Conservation (phyloP, 2,113 vertebrate genomes). For the Podarcis cretensis region DNA sequence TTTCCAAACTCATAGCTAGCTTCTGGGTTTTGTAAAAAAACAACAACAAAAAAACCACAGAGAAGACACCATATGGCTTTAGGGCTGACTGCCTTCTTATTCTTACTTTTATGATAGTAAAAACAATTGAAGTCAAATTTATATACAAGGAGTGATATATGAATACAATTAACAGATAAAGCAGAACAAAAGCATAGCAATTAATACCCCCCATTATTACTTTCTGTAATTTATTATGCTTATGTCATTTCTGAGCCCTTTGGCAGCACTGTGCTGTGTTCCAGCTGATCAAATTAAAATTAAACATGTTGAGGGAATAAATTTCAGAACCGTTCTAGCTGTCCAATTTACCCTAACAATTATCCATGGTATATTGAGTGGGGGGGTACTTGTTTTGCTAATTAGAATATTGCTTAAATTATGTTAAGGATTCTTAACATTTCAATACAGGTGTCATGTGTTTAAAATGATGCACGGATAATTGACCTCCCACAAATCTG, state of each 20-base stretch:
- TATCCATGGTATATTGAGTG: accelerated
- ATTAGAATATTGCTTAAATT: constrained; percentile 4
- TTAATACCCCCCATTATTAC: constrained; percentile 8
- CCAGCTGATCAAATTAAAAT: constrained; percentile 23
- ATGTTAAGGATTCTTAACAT: not conserved
- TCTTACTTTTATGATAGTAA: not conserved
- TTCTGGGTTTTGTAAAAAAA: not conserved
- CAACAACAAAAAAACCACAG: not conserved
- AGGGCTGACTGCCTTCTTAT: constrained; percentile 1
- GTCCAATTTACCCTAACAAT: constrained; percentile 18
- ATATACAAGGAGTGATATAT: not conserved
- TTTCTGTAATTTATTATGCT: constrained; percentile 10
- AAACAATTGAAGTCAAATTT: constrained; percentile 18
- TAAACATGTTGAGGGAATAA: not conserved
- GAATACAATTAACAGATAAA: not conserved
- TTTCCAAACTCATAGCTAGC: not conserved
- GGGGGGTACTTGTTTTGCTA: not conserved
- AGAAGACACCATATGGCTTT: not conserved
- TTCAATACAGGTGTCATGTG: not conserved
- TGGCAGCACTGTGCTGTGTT: not conserved
- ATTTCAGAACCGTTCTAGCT: not conserved
- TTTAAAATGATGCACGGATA: not conserved
- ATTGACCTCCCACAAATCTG: not conserved
- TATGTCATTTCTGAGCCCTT: not conserved
- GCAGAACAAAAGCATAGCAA: not conserved